A percentile compares a stretch with the other conserved stretches of the same genome.
Evolutionary conservation across 2,888 invertebrate genomes (phyloP).

Genomic region (Teleiodes luculella): DNA sequence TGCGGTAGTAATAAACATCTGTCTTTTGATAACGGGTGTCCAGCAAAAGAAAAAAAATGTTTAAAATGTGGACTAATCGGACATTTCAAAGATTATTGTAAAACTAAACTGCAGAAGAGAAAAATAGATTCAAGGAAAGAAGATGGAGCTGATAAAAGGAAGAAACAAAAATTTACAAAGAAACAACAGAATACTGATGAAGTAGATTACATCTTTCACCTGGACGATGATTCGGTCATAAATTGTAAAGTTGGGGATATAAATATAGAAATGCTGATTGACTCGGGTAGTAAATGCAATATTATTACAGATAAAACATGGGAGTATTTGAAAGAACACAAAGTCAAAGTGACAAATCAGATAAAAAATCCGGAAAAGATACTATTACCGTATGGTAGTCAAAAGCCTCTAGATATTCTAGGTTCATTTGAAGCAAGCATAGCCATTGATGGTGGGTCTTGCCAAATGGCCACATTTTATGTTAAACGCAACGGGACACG

Average conservation of each 20-base stretch:
- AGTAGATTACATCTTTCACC: not conserved
- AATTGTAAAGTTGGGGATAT: not conserved
- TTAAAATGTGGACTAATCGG: constrained; percentile 17
- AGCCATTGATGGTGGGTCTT: not conserved
- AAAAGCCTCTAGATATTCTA: not conserved
- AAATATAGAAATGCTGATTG: too few species aligned
- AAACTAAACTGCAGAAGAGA: constrained; percentile 1
- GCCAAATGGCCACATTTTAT: not conserved
- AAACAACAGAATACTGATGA: not conserved
- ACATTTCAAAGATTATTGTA: constrained; percentile 15
- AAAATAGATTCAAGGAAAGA: not conserved
- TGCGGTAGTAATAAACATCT: not conserved
- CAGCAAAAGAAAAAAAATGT: constrained; percentile 13
- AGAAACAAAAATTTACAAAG: not conserved
- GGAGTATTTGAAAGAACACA: not conserved
- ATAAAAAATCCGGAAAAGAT: too few species aligned
- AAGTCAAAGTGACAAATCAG: not conserved
- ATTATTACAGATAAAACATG: not conserved
- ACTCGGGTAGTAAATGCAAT: not conserved
- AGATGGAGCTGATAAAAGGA: too few species aligned
- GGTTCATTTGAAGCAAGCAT: not conserved
- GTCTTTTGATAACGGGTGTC: not conserved
- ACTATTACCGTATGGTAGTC: not conserved
- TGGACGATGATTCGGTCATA: not conserved
- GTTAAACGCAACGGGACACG: not conserved